A percentile compares a stretch with the other conserved stretches of the same genome.
phyloP scores from a whole-genome alignment of 2,888 invertebrate genomes.

The Aporophyla nigra region DNA sequence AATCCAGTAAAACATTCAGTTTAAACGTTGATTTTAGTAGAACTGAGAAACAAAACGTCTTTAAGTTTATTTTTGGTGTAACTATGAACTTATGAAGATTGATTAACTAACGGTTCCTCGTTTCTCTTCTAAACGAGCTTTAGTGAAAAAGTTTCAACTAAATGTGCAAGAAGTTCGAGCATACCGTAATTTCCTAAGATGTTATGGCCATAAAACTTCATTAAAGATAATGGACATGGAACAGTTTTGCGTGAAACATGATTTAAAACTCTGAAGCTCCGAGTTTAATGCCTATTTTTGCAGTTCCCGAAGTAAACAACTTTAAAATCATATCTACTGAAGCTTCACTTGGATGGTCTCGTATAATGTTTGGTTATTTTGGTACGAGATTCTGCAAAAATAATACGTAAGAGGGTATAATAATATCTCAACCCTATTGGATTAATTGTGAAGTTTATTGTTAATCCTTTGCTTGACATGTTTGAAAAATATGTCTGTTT shows the following conservation, averaged over 20 bases:
- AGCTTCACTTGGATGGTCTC: background rate
- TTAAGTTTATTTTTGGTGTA: background rate
- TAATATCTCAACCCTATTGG: too few species aligned
- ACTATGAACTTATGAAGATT: constrained; percentile 16
- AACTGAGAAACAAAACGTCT: background rate
- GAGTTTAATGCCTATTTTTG: background rate
- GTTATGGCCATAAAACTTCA: constrained; percentile 28
- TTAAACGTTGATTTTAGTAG: constrained; percentile 4
- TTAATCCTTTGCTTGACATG: too few species aligned
- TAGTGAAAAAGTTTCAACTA: constrained; percentile 14
- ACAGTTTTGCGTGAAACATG: constrained; percentile 19
- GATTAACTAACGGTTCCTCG: background rate
- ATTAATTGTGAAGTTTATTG: too few species aligned
- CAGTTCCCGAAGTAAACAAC: background rate
- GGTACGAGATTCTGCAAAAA: background rate
- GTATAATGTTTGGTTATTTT: background rate
- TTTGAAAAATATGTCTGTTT: too few species aligned
- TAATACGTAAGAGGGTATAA: too few species aligned
- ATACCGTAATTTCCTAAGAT: constrained; percentile 17
- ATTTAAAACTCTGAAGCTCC: constrained; percentile 12
- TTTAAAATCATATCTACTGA: background rate
- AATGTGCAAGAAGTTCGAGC: background rate
- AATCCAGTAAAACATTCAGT: constrained; percentile 9
- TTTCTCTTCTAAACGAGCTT: constrained; percentile 1
- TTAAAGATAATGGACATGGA: constrained; percentile 19